Evolutionary conservation across 2,113 vertebrate species (phyloP), one percentile per base, ranked within the genome.

Genomic region (Synchiropus splendidus): DNA sequence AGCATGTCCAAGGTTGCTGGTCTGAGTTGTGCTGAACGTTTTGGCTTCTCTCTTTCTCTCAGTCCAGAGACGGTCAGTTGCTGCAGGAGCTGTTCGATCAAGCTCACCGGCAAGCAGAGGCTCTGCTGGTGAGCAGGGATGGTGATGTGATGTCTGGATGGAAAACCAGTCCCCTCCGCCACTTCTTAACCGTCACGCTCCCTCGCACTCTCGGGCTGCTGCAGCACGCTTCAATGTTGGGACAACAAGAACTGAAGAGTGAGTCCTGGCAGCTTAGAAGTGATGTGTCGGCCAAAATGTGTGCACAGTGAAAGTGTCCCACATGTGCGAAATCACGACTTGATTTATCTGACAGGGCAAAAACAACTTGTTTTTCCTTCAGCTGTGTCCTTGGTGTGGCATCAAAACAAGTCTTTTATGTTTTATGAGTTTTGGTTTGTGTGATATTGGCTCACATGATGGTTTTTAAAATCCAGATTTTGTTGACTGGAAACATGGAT

Each of bases 191-290:
- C 1, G 41, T 40, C 13, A 56, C 50, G 39, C 42, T 90, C 36
- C 88, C 77, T 0, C 54, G 57, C 17, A 71, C 71, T 16, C 82
- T 91, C 36, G 30, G 40, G 6, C 70, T 74, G 53, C 62, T 90
- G 53, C 84, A 82, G 40, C 74, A 49, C 0, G 9, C 61, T 6
- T 80, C 88, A 9, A 73, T 70, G 40, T 83, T 90, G 61, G 72
- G 88, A 45, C 78, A 74, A 44, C 80, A 78, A 3, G 89, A 92
- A 45, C 75, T 93, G 39, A 85, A 80, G 64, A 80, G 86, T 93
- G 73, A 90, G 90, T 73, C 21, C 21, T 27, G 21, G 21, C 21
- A 5, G n/a, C 8, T 27, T 27, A 27, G 4, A 27, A 27, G 8
- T n/a, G 21, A 27, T 27, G 4, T 27, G 21, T 27, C 21, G 21